These are phyloP conservation scores for Poeciliopsis occidentalis DNA, from an alignment of 2,113 vertebrate genomes.

Conservation along the genomic window DNA sequence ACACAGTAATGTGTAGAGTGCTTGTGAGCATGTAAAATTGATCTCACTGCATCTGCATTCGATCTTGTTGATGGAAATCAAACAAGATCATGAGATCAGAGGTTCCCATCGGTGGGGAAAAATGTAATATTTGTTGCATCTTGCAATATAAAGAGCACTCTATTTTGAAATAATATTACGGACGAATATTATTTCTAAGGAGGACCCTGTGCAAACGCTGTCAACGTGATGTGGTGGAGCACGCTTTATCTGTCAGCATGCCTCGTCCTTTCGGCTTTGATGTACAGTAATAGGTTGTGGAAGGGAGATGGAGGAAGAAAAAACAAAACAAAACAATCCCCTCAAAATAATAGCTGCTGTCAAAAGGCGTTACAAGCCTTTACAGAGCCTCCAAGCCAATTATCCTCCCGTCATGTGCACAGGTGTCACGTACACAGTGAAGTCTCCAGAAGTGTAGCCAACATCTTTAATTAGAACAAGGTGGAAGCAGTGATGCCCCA, in stretches of 20 bases:
- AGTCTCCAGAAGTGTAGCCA: conserved; percentile 60
- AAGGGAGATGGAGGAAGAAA: conserved; percentile 17
- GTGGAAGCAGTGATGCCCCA: conserved; percentile 7
- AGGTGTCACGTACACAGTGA: conserved; percentile 62
- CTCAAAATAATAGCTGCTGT: conserved; percentile 69
- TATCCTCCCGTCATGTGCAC: conserved; percentile 60
- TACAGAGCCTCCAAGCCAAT: conserved; percentile 63
- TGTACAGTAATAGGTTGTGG: conserved; percentile 52
- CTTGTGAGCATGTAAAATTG: conserved; percentile 65
- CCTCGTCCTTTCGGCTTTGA: conserved; percentile 48
- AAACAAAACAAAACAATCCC: conserved; percentile 44
- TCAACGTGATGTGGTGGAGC: conserved; percentile 51
- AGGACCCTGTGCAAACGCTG: conserved; percentile 35
- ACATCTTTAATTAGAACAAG: conserved; percentile 80
- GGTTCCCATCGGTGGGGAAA: background rate
- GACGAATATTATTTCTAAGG: conserved; percentile 65
- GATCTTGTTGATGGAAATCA: conserved; percentile 52
- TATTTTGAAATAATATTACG: conserved; percentile 66
- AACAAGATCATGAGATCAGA: conserved; percentile 60
- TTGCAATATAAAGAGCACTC: background rate
- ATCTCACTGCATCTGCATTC: conserved; percentile 56
- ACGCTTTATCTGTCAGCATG: conserved; percentile 65
- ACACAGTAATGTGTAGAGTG: conserved; percentile 34
- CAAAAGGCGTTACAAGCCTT: conserved; percentile 56
- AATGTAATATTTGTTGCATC: conserved; percentile 20